Evolutionary conservation across 2,888 invertebrate genomes (phyloP).

Genomic region (Arctia plantaginis): DNA sequence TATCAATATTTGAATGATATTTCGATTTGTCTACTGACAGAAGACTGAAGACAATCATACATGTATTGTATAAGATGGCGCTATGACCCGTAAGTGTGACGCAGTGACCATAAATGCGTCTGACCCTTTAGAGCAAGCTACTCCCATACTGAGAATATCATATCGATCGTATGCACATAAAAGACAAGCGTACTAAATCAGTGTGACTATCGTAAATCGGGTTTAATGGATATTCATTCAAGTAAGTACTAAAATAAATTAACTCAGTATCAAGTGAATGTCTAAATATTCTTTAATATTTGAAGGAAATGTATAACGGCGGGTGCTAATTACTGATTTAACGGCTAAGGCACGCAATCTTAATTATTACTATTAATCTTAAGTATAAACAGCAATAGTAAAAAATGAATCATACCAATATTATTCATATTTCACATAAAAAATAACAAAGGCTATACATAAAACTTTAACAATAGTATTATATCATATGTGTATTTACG

Average conservation of each 20-base stretch:
- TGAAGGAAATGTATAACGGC: constrained; percentile 1
- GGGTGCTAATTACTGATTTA: background rate
- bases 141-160: background rate
- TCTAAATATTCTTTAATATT: background rate
- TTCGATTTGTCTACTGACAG: background rate
- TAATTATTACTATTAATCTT: background rate
- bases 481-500: background rate
- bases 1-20: background rate
- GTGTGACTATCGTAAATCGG: background rate
- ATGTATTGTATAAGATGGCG: background rate
- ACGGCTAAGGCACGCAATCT: background rate
- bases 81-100: background rate
- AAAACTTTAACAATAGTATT: background rate
- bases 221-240: background rate
- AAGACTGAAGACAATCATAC: background rate
- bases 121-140: background rate
- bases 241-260: background rate
- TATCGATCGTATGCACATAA: background rate
- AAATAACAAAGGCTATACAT: background rate
- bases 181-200: background rate
- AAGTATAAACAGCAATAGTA: background rate
- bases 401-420: background rate
- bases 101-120: background rate
- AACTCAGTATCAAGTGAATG: background rate
- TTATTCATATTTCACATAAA: background rate